Base-by-base conservation (phyloP, 2,113 vertebrate species). In the Lepidiolamprologus cunningtoni region DNA sequence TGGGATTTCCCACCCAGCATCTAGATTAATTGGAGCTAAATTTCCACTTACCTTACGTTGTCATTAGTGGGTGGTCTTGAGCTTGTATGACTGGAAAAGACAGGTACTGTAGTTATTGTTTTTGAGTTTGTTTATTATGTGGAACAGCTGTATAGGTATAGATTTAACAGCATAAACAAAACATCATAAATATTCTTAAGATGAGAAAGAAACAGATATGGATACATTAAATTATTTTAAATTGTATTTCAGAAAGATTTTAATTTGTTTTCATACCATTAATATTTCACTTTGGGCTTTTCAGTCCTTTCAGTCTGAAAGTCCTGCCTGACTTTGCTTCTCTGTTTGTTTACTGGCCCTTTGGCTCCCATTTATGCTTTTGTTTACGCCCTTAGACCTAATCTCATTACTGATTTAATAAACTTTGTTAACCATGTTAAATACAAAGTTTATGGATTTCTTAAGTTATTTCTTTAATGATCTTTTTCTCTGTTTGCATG, bases 351-450 rank as follows among this genome's bases (percentile, higher is more conserved):
- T 86, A 79, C 19, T 1, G 7, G 31, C 83, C 84, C 61, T 50
- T 40, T 55, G 57, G 80, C 78, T 84, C 35, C 33, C 23, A 58
- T 89, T 73, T 73, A 92, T 35, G 12, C 63, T 55, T 58, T 63
- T 89, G 82, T 81, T 89, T 80, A 82, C 26, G 73, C 63, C 93
- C 23, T 37, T 17, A 78, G 85, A 90, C 73, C 23, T 26, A 89
- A 91, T 53, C 47, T 81, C 58, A 81, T 83, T 35, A 53, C 78
- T 66, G 68, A 90, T 89, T 88, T 85, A 50, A 90, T 89, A 21
- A 87, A 86, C 55, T 54, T 89, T 83, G 86, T 80, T 81, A 55
- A 82, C 81, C 5, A 23, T 79, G 82, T 81, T 73, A 83, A 89
- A 85, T 19, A 83, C 45, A 66, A 63, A 81, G 61, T 73, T 61